Evolutionary conservation across 2,113 vertebrate species (phyloP).

Genomic region (Rhea pennata): DNA sequence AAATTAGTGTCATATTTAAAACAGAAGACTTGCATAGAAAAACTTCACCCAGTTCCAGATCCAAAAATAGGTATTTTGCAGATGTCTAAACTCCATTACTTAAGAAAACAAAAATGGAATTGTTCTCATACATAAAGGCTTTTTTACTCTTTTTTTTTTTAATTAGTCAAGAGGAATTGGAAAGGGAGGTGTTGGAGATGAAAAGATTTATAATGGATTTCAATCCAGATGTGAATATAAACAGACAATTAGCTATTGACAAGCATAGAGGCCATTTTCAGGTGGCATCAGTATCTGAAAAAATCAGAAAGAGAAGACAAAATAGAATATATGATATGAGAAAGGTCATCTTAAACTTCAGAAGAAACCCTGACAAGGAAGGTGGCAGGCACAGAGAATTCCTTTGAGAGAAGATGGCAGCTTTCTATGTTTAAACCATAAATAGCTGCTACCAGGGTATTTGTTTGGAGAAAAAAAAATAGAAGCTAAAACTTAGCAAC

Average conservation of each 20-base stretch:
- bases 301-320: background rate
- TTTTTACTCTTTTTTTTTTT: background rate
- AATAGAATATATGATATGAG: background rate
- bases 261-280: background rate
- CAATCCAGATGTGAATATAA: background rate
- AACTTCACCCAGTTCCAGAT: background rate
- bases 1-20: background rate
- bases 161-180: background rate
- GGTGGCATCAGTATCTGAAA: background rate
- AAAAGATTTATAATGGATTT: background rate
- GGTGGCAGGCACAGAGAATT: background rate
- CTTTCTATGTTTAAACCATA: background rate
- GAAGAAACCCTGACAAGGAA: background rate
- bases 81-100: background rate
- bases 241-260: background rate
- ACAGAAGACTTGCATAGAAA: background rate
- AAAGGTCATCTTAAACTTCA: background rate
- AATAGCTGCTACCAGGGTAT: background rate
- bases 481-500: background rate
- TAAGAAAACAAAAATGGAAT: background rate
- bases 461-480: background rate
- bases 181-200: background rate
- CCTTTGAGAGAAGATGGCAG: background rate
- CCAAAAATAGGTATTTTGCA: background rate
- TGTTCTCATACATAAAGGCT: background rate